phyloP scores from a whole-genome alignment of 2,888 invertebrate genomes.

The Lasius fuliginosus region DNA sequence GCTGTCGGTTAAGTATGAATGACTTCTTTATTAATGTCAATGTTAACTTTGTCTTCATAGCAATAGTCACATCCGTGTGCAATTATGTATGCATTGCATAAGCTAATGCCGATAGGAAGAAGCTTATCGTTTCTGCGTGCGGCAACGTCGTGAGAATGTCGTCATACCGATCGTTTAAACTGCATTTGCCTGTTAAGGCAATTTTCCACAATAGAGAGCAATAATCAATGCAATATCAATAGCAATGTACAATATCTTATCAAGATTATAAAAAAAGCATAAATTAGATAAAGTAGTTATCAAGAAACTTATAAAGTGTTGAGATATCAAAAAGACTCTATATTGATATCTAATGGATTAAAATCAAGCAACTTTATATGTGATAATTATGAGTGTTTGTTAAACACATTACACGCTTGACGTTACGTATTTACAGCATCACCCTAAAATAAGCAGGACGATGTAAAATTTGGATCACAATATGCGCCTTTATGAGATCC shows the following conservation, averaged over 20 bases:
- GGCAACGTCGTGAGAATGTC: slow-evolving; percentile 15
- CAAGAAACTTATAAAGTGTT: slow-evolving; percentile 17
- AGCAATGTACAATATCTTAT: neutral
- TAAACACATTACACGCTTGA: neutral
- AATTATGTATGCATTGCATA: slow-evolving; percentile 39
- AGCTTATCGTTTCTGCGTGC: slow-evolving; percentile 32
- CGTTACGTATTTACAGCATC: neutral
- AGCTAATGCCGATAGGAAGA: slow-evolving; percentile 38
- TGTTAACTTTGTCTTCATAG: neutral
- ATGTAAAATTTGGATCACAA: slow-evolving; percentile 69
- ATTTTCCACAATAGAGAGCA: neutral
- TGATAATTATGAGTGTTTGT: neutral
- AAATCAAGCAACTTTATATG: neutral
- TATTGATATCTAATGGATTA: neutral
- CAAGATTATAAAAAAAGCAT: neutral
- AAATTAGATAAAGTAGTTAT: neutral
- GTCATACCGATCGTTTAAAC: neutral
- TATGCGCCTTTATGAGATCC: slow-evolving; percentile 53
- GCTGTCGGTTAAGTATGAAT: neutral
- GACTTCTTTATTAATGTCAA: neutral
- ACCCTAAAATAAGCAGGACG: neutral
- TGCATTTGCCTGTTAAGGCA: neutral
- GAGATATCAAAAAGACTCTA: neutral
- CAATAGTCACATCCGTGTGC: slow-evolving; percentile 5
- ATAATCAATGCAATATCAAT: neutral